These are phyloP conservation scores for Antheraea assamensis DNA, from an alignment of 2,888 invertebrate species.

Conservation along the genomic window DNA sequence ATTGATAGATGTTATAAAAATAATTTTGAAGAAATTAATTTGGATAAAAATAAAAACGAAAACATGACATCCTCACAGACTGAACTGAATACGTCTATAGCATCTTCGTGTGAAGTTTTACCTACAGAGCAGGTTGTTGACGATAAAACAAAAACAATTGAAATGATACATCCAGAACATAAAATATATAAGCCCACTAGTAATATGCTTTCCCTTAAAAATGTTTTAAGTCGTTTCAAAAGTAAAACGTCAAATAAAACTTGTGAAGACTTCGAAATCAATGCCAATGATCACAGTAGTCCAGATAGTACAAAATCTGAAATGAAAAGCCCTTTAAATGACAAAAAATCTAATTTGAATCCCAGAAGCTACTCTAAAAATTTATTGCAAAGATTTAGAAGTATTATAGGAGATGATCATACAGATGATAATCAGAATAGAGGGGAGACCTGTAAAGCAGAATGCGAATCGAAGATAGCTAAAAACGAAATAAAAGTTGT, in stretches of 20 bases:
- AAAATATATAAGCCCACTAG: slow-evolving; percentile 88
- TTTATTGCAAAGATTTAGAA: slow-evolving; percentile 74
- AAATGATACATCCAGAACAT: slow-evolving; percentile 88
- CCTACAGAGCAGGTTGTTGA: slow-evolving; percentile 68
- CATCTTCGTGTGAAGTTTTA: slow-evolving; percentile 80
- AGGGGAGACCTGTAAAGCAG: slow-evolving; percentile 42
- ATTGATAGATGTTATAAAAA: slow-evolving; percentile 78
- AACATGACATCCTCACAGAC: slow-evolving; percentile 64
- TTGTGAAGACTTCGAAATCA: slow-evolving; percentile 63
- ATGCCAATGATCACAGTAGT: slow-evolving; percentile 70
- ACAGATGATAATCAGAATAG: slow-evolving; percentile 64
- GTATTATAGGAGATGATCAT: slow-evolving; percentile 77
- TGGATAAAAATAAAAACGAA: slow-evolving; percentile 67
- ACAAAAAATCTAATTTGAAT: slow-evolving; percentile 69
- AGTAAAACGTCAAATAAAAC: slow-evolving; percentile 66
- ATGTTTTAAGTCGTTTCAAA: slow-evolving; percentile 81
- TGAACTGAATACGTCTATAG: slow-evolving; percentile 78
- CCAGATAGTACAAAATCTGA: slow-evolving; percentile 63
- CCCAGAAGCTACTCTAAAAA: slow-evolving; percentile 76
- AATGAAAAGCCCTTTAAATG: slow-evolving; percentile 66
- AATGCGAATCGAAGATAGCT: slow-evolving; percentile 42
- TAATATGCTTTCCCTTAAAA: slow-evolving; percentile 79
- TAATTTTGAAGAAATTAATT: slow-evolving; percentile 67
- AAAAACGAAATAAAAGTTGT: slow-evolving; percentile 69
- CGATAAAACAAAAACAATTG: slow-evolving; percentile 69